Base-by-base conservation (phyloP, 2,888 invertebrate genomes). In the Adela reaumurella region DNA sequence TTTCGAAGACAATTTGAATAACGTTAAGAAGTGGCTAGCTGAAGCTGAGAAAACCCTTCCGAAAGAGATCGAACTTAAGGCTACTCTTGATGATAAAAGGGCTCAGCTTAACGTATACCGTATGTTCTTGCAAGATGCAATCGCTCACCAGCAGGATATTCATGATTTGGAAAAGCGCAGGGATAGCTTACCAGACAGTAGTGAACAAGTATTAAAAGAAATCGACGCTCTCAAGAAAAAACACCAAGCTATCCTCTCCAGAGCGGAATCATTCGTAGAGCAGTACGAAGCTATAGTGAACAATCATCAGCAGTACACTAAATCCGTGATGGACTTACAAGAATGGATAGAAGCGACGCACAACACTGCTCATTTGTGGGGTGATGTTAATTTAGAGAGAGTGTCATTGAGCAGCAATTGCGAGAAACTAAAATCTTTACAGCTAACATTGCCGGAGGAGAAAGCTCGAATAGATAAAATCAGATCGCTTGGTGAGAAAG, bases 11-110 rank as follows among this genome's bases (percentile, higher is more conserved):
- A 87, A 89, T 56, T 83, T 90, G 14, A 89, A 90, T 49, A 84
- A 82, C 43, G 85, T 96, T 19, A 84, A 88, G 58, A 81, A 81
- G 48, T 96, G 96, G 96, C 65, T 97, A 49, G 82, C 83, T 43
- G 81, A 84, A 48, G 85, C 89, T 6, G 92, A 93, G 62, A 82
- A 83, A 52, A 85, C 89, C 56, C 69, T 96, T 19, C 88, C 90
- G 0, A 81, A 83, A 48, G 90, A 94, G 56, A 84, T 94, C 42
- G 89, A 91, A 62, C 66, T 93, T 3, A 92, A 89, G 62, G 87
- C 92, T 0, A 94, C 92, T 0, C 72, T 96, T 51, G 95, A 96
- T 67, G 96, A 96, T 65, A 97, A 97, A 69, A 87, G 92, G 52
- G 88, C 87, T 43, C 94, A 95, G 66, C 72, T 96, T 41, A 92